Evolutionary conservation across 2,113 vertebrate species (phyloP).

Genomic region (Protomyctophum bolini): DNA sequence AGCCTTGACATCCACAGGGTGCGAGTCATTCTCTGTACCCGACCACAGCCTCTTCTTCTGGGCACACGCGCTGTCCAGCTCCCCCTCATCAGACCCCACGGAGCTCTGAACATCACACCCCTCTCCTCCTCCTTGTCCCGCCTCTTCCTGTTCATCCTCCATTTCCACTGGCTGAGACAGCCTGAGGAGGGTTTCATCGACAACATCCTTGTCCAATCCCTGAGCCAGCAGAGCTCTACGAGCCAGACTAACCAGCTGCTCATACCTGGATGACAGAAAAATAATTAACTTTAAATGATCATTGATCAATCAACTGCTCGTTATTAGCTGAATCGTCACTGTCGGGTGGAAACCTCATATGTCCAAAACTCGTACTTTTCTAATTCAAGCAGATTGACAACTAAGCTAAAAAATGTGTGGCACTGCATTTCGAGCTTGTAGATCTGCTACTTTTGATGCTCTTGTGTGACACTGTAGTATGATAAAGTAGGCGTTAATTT

Average conservation of each 20-base stretch:
- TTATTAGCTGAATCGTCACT: not conserved
- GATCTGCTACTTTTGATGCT: no score
- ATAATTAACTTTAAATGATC: not conserved
- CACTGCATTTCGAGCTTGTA: no score
- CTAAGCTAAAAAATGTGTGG: no score
- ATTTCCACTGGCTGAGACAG: slow-evolving; percentile 68
- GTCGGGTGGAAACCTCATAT: no score
- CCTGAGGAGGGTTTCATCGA: slow-evolving; percentile 66
- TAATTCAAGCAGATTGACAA: no score
- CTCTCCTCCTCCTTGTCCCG: not conserved
- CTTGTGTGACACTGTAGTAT: no score
- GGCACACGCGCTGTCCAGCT: slow-evolving; percentile 1
- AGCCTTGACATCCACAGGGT: not conserved
- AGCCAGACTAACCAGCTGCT: slow-evolving; percentile 80
- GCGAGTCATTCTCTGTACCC: not conserved
- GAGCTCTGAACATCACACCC: not conserved
- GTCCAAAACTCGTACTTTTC: no score
- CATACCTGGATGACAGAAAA: slow-evolving; percentile 77
- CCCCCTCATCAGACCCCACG: not conserved
- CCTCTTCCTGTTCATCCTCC: slow-evolving; percentile 14
- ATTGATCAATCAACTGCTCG: not conserved
- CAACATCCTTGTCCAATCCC: slow-evolving; percentile 74
- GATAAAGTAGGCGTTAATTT: no score
- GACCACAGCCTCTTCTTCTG: not conserved
- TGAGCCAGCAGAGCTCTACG: slow-evolving; percentile 73